These are phyloP conservation scores for Nasonovia ribisnigri DNA, from an alignment of 2,888 invertebrate species.

Conservation along the genomic window DNA sequence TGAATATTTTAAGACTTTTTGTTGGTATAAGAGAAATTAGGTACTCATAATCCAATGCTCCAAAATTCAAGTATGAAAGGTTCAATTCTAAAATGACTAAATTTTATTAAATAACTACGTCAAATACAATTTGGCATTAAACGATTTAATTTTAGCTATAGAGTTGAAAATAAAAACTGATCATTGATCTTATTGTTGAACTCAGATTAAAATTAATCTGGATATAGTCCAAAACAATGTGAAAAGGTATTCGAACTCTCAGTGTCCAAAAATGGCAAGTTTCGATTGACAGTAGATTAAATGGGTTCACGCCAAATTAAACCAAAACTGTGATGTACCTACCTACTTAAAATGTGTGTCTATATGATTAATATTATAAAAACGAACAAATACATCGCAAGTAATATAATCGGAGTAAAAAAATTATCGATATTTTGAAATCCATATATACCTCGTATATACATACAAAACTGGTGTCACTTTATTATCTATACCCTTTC, in stretches of 20 bases:
- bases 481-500: neutral
- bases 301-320: conserved; percentile 42
- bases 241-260: conserved; percentile 36
- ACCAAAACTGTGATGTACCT: neutral
- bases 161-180: conserved; percentile 29
- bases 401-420: neutral
- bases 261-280: conserved; percentile 49
- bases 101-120: neutral
- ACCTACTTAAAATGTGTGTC: neutral
- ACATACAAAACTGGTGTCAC: neutral
- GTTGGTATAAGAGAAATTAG: neutral
- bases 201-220: conserved; percentile 34
- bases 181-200: conserved; percentile 21
- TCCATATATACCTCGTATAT: neutral
- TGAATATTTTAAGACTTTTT: neutral
- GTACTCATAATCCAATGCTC: neutral
- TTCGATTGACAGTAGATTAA: conserved; percentile 27
- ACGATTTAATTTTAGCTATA: conserved; percentile 26
- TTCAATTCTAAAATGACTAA: neutral
- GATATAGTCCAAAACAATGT: conserved; percentile 2
- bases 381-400: neutral
- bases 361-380: neutral
- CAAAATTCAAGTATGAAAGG: neutral
- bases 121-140: neutral
- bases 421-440: neutral